Evolutionary conservation across 2,888 invertebrate species (phyloP), one percentile per base, ranked within the genome.

Genomic region (Cheiracanthium punctorium): DNA sequence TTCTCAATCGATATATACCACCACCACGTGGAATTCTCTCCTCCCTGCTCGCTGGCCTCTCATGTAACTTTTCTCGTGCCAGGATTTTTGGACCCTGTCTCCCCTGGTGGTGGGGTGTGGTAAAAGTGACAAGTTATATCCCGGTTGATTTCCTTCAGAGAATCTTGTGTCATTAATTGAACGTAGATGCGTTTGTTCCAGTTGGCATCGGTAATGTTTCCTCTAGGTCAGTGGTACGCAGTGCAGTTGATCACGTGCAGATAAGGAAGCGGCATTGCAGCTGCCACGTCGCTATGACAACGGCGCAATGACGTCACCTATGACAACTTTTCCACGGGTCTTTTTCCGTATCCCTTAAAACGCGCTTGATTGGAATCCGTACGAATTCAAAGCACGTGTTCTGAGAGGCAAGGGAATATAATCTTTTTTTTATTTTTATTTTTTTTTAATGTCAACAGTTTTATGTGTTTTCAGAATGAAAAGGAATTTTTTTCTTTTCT

Each of bases 241-340:
- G 84, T 85, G 84, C 84, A 85, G 84, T 74, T 71, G 84, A 74
- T 85, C 84, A 79, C 84, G 84, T 85, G 84, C 74, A 43, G 73
- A 79, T 79, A 79, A 69, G 69, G 81, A 75, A 82, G 81, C 84
- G 79, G 80, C 86, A 86, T 86, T 86, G 86, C 86, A 86, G 86
- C 86, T 86, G 86, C 86, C 32, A 71, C 67, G 80, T 86, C 76
- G 24, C 76, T 65, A 71, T 76, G 48, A 80, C 72, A 81, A 80
- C 86, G 12, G 85, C 80, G 80, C 80, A 80, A 75, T 86, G 80
- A 86, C 86, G 86, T 86, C 86, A 80, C 28, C 41, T 48, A 1
- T 33, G 24, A 43, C 33, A 74, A 81, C 81, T 81, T 82, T 74
- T 43, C 32, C 32, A 69, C 37, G 69, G 37, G 8, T 24, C 28